Evolutionary conservation across 2,113 vertebrate species (phyloP).

Genomic region (Eupsittula cactorum): DNA sequence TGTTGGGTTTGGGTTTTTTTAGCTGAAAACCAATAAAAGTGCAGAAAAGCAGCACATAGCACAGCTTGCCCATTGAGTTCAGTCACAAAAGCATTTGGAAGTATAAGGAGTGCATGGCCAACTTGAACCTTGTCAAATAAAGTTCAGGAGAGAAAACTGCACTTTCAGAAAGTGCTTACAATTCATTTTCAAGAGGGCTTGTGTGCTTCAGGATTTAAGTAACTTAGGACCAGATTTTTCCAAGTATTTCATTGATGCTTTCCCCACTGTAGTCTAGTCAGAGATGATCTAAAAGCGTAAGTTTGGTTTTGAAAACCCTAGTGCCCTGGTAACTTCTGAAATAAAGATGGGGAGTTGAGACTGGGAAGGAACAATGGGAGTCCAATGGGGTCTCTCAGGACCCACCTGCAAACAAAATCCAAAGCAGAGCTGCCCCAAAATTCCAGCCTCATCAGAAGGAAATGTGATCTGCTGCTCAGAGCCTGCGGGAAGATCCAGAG

Average conservation of each 20-base stretch:
- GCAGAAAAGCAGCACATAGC: not conserved
- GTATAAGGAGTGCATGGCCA: accelerated
- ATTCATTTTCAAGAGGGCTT: not conserved
- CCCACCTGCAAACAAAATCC: not conserved
- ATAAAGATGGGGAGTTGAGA: not conserved
- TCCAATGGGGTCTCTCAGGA: accelerated
- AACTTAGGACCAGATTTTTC: not conserved
- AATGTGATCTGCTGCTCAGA: not conserved
- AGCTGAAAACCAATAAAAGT: not conserved
- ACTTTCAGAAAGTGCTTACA: not conserved
- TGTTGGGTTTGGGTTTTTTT: not conserved
- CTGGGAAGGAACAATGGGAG: not conserved
- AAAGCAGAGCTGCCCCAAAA: accelerated
- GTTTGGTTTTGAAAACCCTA: not conserved
- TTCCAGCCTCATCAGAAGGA: not conserved
- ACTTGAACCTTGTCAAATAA: not conserved
- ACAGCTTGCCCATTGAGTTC: not conserved
- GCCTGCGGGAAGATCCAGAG: accelerated
- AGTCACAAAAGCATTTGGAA: not conserved
- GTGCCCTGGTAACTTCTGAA: not conserved
- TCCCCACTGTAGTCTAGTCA: accelerated
- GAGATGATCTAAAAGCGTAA: not conserved
- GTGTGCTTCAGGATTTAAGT: not conserved
- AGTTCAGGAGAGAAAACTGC: not conserved
- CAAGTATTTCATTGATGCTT: not conserved